Conservation (phyloP, 23 tunicate genomes). For the Oikopleura albicans region DNA sequence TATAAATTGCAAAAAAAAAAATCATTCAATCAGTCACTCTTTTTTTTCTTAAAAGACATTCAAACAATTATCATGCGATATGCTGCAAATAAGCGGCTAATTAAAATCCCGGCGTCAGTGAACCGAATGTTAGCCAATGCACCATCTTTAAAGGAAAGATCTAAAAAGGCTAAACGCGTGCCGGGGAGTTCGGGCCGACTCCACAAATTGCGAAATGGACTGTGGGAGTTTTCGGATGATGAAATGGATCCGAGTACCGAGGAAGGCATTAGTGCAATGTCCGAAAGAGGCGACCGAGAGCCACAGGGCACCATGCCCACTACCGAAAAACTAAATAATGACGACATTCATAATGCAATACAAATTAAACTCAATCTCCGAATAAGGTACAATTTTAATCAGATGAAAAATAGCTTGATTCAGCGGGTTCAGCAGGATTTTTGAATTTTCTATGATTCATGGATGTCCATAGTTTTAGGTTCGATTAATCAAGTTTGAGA, state of each 20-base stretch:
- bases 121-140: not conserved
- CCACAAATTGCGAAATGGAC: slow-evolving; percentile 49
- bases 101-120: too few species aligned
- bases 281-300: not conserved
- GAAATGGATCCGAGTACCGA: slow-evolving; percentile 23
- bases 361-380: not conserved
- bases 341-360: not conserved
- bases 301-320: not conserved
- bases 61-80: too few species aligned
- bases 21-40: too few species aligned
- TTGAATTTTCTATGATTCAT: too few species aligned
- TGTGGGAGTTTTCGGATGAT: slow-evolving; percentile 94
- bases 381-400: not conserved
- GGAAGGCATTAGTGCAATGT: not conserved
- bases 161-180: slow-evolving; percentile 51
- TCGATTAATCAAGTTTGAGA: too few species aligned
- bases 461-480: too few species aligned
- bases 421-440: too few species aligned
- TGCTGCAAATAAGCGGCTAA: too few species aligned
- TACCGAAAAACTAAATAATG: not conserved
- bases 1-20: too few species aligned
- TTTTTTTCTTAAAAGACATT: too few species aligned
- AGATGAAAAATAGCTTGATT: too few species aligned
- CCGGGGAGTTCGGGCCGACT: slow-evolving; percentile 78
- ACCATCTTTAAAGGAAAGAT: not conserved